Base-by-base conservation (phyloP, 2,113 vertebrate genomes). In the Anguilla rostrata region DNA sequence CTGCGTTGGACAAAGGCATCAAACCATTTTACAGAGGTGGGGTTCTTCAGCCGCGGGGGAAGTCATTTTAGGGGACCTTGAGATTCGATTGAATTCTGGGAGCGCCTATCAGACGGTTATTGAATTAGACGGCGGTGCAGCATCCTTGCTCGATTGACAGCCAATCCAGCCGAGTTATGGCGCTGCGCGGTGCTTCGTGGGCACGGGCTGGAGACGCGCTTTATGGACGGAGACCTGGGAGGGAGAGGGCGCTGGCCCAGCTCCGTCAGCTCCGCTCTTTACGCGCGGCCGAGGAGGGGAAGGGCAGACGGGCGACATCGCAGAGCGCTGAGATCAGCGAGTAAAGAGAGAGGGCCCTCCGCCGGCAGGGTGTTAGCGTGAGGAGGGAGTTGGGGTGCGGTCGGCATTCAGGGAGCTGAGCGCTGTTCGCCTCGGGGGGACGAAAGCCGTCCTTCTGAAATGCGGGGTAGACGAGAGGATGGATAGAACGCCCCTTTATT, bases 381-480 rank as follows among this genome's bases (percentile, higher is more conserved):
- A 6, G 22, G 71, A 3, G 71, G 26, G 71, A 11, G 71, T 9
- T 5, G 7, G 63, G 20, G 20, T 71, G 63, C 7, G 22, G 82
- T 20, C 5, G 82, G 49, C 16, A 16, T 83, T 20, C 9, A 43
- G 49, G 82, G n/a, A 83, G 46, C 22, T 57, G 57, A 83, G 82
- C 34, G 16, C 82, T 63, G 60, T 20, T 53, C 53, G 7, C 82
- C 53, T 9, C 39, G 15, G 16, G 82, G 57, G 82, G n/a, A 83
- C 29, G 82, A 83, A 83, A 83, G 82, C 39, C n/a, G 57, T 34
- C 46, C 49, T 22, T 82, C 39, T 57, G 82, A 83, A 56, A 57
- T 53, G 46, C 39, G 29, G 40, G 82, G 43, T 3, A 83, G 53
- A 57, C 46, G 80, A 39, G 66, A 43, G 80, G 20, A 81, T 46